Percentiles rank a stretch among this genome's conserved stretches.
These are phyloP conservation scores for Panthera tigris DNA, from an alignment of 2,113 vertebrate genomes.

Conservation along the genomic window DNA sequence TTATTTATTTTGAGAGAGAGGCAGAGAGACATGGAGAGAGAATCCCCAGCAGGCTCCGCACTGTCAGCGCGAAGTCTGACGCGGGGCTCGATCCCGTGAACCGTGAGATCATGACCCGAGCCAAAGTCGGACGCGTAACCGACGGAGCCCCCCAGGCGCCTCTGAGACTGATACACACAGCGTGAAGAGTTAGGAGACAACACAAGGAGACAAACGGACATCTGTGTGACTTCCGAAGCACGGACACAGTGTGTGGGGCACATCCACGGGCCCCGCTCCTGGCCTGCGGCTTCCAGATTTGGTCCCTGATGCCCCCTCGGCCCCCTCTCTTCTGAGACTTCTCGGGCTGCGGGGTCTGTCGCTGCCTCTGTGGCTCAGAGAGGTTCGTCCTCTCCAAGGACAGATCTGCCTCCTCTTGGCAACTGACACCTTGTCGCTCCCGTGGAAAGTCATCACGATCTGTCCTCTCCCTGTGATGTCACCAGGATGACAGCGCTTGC, in stretches of 20 bases:
- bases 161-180: no score
- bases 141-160: no score
- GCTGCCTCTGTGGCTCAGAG: not conserved
- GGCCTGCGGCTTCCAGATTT: not conserved
- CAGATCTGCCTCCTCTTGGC: not conserved
- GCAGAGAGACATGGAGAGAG: no score
- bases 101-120: no score
- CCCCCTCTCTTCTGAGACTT: not conserved
- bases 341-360: not conserved
- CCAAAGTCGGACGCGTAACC: no score
- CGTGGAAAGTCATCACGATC: not conserved
- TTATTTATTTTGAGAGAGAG: no score
- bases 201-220: not conserved
- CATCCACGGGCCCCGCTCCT: fast-evolving
- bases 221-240: not conserved
- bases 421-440: not conserved
- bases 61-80: no score
- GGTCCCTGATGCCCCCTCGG: not conserved
- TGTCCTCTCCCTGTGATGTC: conserved; percentile 30
- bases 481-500: not conserved
- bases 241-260: fast-evolving
- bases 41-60: no score
- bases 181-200: not conserved
- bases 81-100: no score
- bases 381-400: not conserved